Conservation (phyloP, 2,113 vertebrate species). For the Apodemus speciosus region DNA sequence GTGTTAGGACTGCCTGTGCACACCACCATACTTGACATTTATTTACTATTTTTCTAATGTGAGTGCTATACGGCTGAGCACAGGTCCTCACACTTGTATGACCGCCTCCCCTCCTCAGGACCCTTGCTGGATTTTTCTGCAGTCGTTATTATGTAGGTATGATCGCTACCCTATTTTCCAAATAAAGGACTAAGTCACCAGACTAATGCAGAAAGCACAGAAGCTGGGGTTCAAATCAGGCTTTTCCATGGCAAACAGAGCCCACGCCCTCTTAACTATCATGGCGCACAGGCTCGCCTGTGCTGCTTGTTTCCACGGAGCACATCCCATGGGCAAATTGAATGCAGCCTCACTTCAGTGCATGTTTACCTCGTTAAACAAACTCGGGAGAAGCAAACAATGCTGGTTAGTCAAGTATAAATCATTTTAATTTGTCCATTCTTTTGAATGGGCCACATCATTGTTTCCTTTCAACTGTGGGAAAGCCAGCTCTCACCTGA, state of each 20-base stretch:
- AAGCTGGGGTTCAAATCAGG: background rate
- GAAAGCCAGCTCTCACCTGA: slow-evolving; percentile 7
- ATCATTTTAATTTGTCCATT: slow-evolving; percentile 22
- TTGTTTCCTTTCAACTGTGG: slow-evolving; percentile 15
- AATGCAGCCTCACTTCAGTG: slow-evolving; percentile 30
- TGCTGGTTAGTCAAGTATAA: slow-evolving; percentile 28
- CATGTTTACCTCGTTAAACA: slow-evolving; percentile 21
- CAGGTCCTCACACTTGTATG: background rate
- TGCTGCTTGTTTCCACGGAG: background rate
- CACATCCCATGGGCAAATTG: background rate
- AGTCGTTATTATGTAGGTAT: background rate
- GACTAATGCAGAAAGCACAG: background rate
- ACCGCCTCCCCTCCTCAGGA: background rate
- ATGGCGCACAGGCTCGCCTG: background rate
- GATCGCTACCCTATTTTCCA: background rate
- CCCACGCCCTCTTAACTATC: background rate
- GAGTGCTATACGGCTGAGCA: background rate
- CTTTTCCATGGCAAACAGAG: background rate
- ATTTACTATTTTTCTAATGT: background rate
- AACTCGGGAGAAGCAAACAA: background rate
- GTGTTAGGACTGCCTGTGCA: background rate
- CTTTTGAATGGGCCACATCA: slow-evolving; percentile 12
- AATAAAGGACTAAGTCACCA: background rate
- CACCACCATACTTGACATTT: background rate
- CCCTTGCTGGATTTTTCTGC: background rate